A percentile compares a stretch with the other conserved stretches of the same genome.
Conservation (phyloP, 2,888 invertebrate species). For the Drosophila recens region DNA sequence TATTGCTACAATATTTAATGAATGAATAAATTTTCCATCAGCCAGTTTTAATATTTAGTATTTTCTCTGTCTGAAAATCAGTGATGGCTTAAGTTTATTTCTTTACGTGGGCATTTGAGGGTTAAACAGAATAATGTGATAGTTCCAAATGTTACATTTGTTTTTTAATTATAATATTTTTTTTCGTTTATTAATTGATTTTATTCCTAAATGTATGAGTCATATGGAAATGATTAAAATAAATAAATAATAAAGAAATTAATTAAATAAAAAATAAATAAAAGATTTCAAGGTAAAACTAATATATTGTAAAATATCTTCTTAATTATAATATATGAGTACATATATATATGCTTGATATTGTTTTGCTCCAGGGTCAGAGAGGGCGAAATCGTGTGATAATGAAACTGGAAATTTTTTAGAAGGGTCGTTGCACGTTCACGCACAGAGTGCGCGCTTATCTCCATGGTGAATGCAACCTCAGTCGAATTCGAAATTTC, state of each 20-base stretch:
- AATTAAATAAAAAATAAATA: too few relatives aligned
- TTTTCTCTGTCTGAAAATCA: too few relatives aligned
- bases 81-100: too few relatives aligned
- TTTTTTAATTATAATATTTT: too few relatives aligned
- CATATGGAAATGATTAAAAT: not conserved
- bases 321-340: not conserved
- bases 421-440: slow-evolving; percentile 21
- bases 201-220: not conserved
- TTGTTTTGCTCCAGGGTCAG: not conserved
- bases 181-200: too few relatives aligned
- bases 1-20: too few relatives aligned
- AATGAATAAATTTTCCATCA: too few relatives aligned
- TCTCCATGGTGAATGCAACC: slow-evolving; percentile 29
- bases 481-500: slow-evolving; percentile 18
- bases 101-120: too few relatives aligned
- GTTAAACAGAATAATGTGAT: too few relatives aligned
- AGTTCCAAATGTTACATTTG: too few relatives aligned
- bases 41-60: too few relatives aligned
- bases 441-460: slow-evolving; percentile 14
- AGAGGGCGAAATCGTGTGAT: not conserved
- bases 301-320: not conserved
- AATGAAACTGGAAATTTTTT: slow-evolving; percentile 4
- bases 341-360: not conserved
- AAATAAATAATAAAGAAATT: too few relatives aligned
- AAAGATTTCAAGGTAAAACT: not conserved